Evolutionary conservation across 2,797 vertebrate species (phyloP), one percentile per base, ranked within the genome.

Genomic region (Acanthiza pusilla): DNA sequence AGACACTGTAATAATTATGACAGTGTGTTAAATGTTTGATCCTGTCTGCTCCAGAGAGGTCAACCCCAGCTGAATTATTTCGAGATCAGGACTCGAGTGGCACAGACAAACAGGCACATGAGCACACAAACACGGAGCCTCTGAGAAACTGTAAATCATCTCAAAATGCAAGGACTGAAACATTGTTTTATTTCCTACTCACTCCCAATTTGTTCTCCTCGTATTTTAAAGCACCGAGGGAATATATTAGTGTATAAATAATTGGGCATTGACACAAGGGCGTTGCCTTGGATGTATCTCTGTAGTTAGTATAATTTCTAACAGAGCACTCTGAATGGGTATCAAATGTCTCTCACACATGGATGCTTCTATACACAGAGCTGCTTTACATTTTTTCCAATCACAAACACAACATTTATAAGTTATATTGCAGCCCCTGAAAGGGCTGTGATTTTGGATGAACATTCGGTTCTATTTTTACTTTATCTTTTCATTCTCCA

Each of bases 401-500:
- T 92, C 60, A 48, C 36, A 58, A 85, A 74, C 30, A 29, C 67
- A 50, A 51, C 67, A 54, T 42, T 51, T 30, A 3, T 48, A 55
- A 58, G 34, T 48, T 74, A 45, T 22, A 34, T 55, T 34, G 23
- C 66, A 72, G 58, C 26, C 21, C 81, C 91, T 32, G 11, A 89
- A 97, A 93, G 38, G 76, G 30, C 84, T 90, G 57, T 40, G 88
- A 85, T 88, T 96, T 78, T 72, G 86, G 91, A 51, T 73, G 62
- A 86, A 89, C 50, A 13, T 53, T 83, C 16, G 3, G 38, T 86
- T 91, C 92, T 89, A 63, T 93, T 97, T 96, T 96, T 88, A 95
- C 81, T 94, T 93, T 71, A 93, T 96, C 93, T 91, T 93, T 97
- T 85, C 80, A 58, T 75, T 93, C 83, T 94, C 89, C 93, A 51